Evolutionary conservation across 2,113 vertebrate genomes (phyloP).

Genomic region (Eublepharis macularius): DNA sequence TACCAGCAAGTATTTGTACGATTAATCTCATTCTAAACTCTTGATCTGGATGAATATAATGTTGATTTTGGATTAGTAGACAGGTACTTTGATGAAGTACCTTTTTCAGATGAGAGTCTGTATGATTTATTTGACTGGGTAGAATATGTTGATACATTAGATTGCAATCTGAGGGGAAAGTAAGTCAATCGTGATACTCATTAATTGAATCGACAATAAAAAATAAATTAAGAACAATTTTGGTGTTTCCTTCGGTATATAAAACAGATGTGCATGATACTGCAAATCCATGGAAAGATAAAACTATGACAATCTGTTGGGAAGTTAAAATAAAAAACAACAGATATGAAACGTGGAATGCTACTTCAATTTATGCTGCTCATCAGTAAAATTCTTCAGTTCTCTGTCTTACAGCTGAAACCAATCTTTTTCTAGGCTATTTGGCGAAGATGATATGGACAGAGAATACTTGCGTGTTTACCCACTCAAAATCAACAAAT

Average conservation of each 20-base stretch:
- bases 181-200: background rate
- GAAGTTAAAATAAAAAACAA: constrained; percentile 23
- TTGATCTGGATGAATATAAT: background rate
- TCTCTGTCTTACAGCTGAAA: background rate
- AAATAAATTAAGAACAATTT: constrained; percentile 29
- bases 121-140: constrained; percentile 18
- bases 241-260: constrained; percentile 23
- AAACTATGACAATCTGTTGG: constrained; percentile 26
- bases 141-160: constrained; percentile 1
- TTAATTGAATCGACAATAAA: constrained; percentile 31
- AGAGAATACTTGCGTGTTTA: background rate
- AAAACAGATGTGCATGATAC: constrained; percentile 24
- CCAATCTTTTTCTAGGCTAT: background rate
- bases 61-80: background rate
- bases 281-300: constrained; percentile 15
- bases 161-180: constrained; percentile 1
- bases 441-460: background rate
- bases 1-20: background rate
- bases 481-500: background rate
- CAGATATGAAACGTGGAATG: constrained; percentile 12
- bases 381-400: background rate
- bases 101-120: constrained; percentile 23
- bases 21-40: background rate
- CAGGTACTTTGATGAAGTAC: background rate
- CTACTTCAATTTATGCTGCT: constrained; percentile 23